Conservation (phyloP, 2,797 vertebrate species). For the Erethizon dorsatum region DNA sequence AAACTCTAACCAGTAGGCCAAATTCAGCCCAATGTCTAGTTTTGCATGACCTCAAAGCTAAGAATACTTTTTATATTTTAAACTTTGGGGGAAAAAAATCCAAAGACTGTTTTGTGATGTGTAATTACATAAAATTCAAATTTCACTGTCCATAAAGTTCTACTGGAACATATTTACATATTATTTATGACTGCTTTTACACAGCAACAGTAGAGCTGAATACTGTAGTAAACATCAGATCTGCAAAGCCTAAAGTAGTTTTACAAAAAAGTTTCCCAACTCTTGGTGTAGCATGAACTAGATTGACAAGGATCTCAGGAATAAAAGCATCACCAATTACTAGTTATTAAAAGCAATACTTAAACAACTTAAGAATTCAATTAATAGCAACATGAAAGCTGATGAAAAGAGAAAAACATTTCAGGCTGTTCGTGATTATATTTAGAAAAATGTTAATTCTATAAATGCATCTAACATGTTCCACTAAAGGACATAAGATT, state of each 20-base stretch:
- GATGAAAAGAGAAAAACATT: conserved; percentile 60
- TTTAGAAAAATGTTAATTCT: conserved; percentile 56
- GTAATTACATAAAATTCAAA: conserved; percentile 56
- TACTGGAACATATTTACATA: neutral
- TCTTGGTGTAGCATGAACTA: neutral
- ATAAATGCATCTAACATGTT: conserved; percentile 34
- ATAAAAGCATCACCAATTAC: neutral
- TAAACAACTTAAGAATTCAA: conserved; percentile 58
- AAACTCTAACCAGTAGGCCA: neutral
- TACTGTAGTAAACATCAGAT: neutral
- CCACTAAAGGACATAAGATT: conserved; percentile 36
- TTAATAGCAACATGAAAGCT: conserved; percentile 51
- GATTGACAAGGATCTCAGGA: conserved; percentile 31
- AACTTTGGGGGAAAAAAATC: neutral
- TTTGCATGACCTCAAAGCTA: neutral
- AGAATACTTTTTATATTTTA: conserved; percentile 42
- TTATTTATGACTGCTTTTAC: conserved; percentile 23
- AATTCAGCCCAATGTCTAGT: neutral
- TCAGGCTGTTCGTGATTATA: conserved; percentile 45
- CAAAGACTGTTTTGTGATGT: conserved; percentile 53
- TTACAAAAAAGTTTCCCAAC: conserved; percentile 2
- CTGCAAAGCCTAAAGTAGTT: conserved; percentile 30
- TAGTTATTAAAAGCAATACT: conserved; percentile 60
- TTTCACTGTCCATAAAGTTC: conserved; percentile 40
- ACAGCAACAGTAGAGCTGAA: neutral